Conservation (phyloP, 2,113 vertebrate genomes). For the Phrynocephalus versicolor region DNA sequence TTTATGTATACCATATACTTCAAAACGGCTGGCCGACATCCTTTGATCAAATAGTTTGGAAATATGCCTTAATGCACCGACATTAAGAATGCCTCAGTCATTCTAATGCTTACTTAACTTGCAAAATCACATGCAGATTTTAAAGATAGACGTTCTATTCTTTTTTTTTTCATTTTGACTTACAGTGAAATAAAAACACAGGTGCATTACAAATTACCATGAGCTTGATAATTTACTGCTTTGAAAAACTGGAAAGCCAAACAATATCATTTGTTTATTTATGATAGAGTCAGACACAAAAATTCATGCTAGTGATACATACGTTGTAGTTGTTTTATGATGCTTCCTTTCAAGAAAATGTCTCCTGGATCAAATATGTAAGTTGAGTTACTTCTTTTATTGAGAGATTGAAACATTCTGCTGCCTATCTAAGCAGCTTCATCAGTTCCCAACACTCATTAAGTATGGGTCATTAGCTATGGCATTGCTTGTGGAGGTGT, state of each 20-base stretch:
- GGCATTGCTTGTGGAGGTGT: no score
- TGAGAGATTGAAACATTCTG: no score
- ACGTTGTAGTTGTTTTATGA: no score
- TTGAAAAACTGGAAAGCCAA: background rate
- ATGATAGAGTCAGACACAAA: background rate
- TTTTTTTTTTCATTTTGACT: conserved; percentile 9
- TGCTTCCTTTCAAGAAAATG: no score
- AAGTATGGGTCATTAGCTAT: no score
- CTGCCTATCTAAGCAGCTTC: no score
- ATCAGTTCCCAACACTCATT: no score
- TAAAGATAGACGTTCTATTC: conserved; percentile 29
- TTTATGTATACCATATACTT: conserved; percentile 54
- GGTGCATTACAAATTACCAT: conserved; percentile 26
- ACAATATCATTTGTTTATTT: background rate
- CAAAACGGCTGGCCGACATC: conserved; percentile 51
- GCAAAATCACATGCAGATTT: conserved; percentile 69
- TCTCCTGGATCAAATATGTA: no score
- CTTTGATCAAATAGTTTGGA: conserved; percentile 70
- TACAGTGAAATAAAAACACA: conserved; percentile 20
- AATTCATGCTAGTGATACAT: background rate
- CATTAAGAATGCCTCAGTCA: conserved; percentile 53
- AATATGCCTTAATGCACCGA: conserved; percentile 55
- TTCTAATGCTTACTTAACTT: conserved; percentile 46
- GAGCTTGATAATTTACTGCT: conserved; percentile 18
- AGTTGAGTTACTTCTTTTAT: no score